These are phyloP conservation scores for Nothocercus julius DNA, from an alignment of 2,113 vertebrate genomes.

Conservation along the genomic window DNA sequence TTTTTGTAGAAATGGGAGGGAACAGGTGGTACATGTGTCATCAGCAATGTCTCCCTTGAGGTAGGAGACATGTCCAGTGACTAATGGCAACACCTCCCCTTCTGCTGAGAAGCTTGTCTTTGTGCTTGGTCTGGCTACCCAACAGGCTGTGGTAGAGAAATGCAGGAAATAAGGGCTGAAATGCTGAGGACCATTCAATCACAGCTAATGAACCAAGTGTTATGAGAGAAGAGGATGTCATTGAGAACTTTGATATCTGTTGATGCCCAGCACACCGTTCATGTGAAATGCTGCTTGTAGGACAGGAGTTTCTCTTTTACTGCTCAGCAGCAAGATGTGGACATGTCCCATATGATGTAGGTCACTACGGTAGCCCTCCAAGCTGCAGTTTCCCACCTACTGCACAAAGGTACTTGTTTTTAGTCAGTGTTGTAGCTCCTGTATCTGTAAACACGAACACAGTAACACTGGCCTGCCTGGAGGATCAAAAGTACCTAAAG, in stretches of 20 bases:
- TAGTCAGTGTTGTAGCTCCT: no score
- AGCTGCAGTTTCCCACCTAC: neutral
- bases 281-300: neutral
- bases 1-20: neutral
- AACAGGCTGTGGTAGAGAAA: neutral
- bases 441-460: neutral
- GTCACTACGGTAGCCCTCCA: neutral
- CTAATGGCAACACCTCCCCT: neutral
- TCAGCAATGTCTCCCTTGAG: neutral
- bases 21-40: neutral
- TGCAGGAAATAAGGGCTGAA: neutral
- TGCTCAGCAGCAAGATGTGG: neutral
- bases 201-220: neutral
- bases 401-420: neutral
- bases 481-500: neutral
- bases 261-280: neutral
- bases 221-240: neutral
- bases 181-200: neutral
- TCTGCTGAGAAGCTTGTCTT: neutral
- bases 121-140: neutral
- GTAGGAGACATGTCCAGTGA: neutral
- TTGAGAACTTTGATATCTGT: neutral
- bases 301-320: neutral
- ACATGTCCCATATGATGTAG: rapidly evolving
- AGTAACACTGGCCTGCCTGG: neutral